A percentile compares a stretch with the other conserved stretches of the same genome.
Evolutionary conservation across 2,113 vertebrate genomes (phyloP).

Genomic region (Lanius ludovicianus): DNA sequence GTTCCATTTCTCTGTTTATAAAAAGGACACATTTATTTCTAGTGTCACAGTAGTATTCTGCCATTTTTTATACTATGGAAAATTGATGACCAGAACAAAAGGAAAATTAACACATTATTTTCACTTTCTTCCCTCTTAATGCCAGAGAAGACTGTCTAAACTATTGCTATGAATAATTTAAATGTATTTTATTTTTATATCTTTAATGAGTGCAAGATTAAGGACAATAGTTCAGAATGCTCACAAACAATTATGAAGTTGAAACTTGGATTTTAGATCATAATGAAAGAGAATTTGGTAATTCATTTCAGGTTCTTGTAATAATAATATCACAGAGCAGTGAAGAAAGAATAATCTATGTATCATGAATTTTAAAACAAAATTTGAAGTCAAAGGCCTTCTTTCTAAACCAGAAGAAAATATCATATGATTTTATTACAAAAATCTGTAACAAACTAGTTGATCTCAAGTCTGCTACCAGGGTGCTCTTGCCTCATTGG

Average conservation of each 20-base stretch:
- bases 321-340: neutral
- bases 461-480: neutral
- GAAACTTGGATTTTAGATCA: neutral
- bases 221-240: neutral
- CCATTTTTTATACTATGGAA: neutral
- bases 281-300: neutral
- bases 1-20: neutral
- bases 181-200: neutral
- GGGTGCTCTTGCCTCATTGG: rapidly evolving
- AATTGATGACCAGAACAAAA: neutral
- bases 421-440: neutral
- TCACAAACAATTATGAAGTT: neutral
- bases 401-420: neutral
- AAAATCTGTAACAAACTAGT: neutral
- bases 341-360: neutral
- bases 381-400: neutral
- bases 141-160: neutral
- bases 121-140: neutral
- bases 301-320: neutral
- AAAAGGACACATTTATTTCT: neutral
- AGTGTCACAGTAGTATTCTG: neutral
- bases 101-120: neutral
- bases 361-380: neutral
- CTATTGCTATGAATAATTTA: neutral
- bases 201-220: neutral